These are phyloP conservation scores for Megalops atlanticus DNA, from an alignment of 2,113 vertebrate species.

Conservation along the genomic window DNA sequence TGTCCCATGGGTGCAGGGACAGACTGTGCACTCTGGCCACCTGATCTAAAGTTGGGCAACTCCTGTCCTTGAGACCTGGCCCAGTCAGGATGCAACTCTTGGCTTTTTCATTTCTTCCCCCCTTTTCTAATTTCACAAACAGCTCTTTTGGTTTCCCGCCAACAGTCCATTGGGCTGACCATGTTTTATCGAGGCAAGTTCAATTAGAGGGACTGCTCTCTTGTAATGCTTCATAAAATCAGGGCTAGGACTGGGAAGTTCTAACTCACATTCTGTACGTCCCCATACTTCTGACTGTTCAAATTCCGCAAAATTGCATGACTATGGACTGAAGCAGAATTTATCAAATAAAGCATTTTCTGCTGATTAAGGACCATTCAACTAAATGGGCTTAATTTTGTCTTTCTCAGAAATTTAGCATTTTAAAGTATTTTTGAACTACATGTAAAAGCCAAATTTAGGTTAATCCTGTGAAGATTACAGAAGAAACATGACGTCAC, in stretches of 20 bases:
- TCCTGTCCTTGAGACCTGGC: constrained; percentile 13
- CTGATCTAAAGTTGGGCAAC: constrained; percentile 3
- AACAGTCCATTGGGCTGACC: not conserved
- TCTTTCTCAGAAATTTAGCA: too few species aligned
- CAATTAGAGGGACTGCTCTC: not conserved
- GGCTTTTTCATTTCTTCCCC: not conserved
- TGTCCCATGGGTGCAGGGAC: not conserved
- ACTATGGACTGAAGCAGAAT: not conserved
- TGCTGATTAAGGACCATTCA: not conserved
- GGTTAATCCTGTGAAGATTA: too few species aligned
- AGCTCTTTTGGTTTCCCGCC: not conserved
- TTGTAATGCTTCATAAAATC: not conserved
- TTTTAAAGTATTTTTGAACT: too few species aligned
- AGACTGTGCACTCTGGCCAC: constrained; percentile 3
- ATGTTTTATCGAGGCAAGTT: not conserved
- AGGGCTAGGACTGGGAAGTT: not conserved
- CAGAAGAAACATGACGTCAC: too few species aligned
- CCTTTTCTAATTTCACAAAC: not conserved
- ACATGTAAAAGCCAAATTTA: too few species aligned
- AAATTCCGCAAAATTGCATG: not conserved
- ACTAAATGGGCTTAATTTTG: too few species aligned
- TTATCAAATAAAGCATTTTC: not conserved
- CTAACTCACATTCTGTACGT: not conserved
- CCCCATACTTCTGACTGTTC: not conserved
- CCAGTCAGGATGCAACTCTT: not conserved